These are phyloP conservation scores for Hemiscyllium ocellatum DNA, from an alignment of 2,113 vertebrate genomes.

Conservation along the genomic window DNA sequence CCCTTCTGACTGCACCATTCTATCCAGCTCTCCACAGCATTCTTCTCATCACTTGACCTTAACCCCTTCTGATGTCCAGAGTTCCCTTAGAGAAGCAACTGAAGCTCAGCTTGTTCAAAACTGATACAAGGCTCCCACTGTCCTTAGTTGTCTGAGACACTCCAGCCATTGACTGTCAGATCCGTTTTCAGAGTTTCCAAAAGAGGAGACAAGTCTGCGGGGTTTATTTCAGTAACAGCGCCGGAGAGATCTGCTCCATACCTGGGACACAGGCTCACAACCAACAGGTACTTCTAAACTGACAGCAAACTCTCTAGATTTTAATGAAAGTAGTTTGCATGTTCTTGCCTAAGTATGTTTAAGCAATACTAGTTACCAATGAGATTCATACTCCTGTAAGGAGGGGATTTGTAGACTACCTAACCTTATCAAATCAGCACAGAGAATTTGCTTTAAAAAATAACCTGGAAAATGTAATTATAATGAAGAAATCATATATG, in stretches of 20 bases:
- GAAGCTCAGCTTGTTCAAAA: neutral
- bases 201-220: neutral
- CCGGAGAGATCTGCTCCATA: neutral
- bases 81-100: neutral
- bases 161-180: neutral
- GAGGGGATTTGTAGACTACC: neutral
- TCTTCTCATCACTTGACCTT: conserved; percentile 33
- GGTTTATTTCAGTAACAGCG: neutral
- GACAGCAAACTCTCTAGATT: neutral
- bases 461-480: neutral
- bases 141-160: neutral
- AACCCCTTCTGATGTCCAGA: conserved; percentile 6
- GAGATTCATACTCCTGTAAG: neutral
- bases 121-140: conserved; percentile 3
- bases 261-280: neutral
- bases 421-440: neutral
- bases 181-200: neutral
- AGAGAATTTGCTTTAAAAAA: neutral
- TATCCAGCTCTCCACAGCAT: conserved; percentile 6
- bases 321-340: neutral
- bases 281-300: neutral
- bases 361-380: neutral
- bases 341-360: neutral
- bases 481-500: neutral
- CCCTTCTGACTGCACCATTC: conserved; percentile 25